Evolutionary conservation across 2,797 vertebrate genomes (phyloP), one percentile per base, ranked within the genome.

Genomic region (Ambastaia sidthimunki): DNA sequence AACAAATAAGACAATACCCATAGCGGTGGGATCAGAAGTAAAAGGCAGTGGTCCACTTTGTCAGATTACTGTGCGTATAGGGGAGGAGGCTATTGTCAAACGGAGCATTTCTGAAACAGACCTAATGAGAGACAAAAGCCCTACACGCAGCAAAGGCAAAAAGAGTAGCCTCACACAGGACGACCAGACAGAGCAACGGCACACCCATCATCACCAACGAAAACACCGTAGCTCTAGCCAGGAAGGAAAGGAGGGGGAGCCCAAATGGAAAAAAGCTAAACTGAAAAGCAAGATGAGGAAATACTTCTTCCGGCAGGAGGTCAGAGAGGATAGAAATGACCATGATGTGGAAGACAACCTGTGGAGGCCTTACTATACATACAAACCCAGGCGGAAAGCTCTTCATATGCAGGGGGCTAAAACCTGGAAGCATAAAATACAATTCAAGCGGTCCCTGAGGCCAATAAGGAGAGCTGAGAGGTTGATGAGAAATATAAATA

Each of bases 291-390:
- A 90, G 76, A 90, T 92, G 71, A 90, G 93, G 81, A 93, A 94
- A 84, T 95, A 95, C 80, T 94, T 93, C 84, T 94, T 94, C 83
- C 94, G 92, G 15, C 92, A 88, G 71, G 93, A 93, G 85, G 93
- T 94, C 2, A 93, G 92, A 0, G 93, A 96, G 78, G 93, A 93
- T 13, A 94, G 95, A 0, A 95, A 95, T 0, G 94, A 95, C 73
- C 91, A 94, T 0, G 94, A 96, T 10, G 90, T 84, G 0, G 95
- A 96, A 80, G 96, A 97, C 84, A 94, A 96, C 85, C 92, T 97
- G 57, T 97, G 96, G 96, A 91, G 96, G 80, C 96, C 96, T 2
- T 97, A 97, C 84, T 96, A 97, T 85, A 95, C 94, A 15, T 97
- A 97, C 89, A 97, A 97, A 86, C 96, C 96, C 50, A 97, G 96